Evolutionary conservation across 2,797 vertebrate species (phyloP).

Genomic region (Pangasius macronema): DNA sequence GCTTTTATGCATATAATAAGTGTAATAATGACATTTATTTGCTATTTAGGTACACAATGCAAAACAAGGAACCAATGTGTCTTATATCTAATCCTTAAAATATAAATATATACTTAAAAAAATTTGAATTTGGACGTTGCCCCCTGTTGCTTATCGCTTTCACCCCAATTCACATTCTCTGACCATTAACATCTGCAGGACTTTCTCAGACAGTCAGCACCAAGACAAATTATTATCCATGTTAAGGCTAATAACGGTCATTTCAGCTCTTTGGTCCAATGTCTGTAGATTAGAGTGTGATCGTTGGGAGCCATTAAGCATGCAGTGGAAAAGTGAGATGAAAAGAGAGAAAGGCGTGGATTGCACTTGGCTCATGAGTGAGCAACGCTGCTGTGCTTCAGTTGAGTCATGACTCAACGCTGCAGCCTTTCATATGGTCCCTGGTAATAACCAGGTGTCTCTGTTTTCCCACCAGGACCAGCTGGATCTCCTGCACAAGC

Average conservation of each 20-base stretch:
- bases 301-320: not conserved
- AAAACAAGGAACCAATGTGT: not conserved
- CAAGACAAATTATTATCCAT: slow-evolving; percentile 3
- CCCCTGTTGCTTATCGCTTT: not conserved
- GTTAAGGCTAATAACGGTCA: slow-evolving; percentile 28
- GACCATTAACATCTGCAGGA: slow-evolving; percentile 32
- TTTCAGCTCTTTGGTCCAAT: slow-evolving; percentile 3
- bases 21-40: not conserved
- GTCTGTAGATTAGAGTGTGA: slow-evolving; percentile 1
- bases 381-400: slow-evolving; percentile 18
- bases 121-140: not conserved
- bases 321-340: slow-evolving; percentile 25
- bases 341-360: slow-evolving; percentile 30
- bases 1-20: not conserved
- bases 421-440: slow-evolving; percentile 15
- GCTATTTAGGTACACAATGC: not conserved
- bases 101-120: not conserved
- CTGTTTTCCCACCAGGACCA: slow-evolving; percentile 45
- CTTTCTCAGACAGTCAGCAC: slow-evolving; percentile 30
- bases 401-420: slow-evolving; percentile 7
- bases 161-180: not conserved
- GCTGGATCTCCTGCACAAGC: slow-evolving; percentile 26
- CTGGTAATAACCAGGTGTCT: slow-evolving; percentile 44
- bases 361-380: not conserved
- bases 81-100: not conserved